Evolutionary conservation across 2,888 invertebrate species (phyloP).

Genomic region (Melanotus villosus): DNA sequence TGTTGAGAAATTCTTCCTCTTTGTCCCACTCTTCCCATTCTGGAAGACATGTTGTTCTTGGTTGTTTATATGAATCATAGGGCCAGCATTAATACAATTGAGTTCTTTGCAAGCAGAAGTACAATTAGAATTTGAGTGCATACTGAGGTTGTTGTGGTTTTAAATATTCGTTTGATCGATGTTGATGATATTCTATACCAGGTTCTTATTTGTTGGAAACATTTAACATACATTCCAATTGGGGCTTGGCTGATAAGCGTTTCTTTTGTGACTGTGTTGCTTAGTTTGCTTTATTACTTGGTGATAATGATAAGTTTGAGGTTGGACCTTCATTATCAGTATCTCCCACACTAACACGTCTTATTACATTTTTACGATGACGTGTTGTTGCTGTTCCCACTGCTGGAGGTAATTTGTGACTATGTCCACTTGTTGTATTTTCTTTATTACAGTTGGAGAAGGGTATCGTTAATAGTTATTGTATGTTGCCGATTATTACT

Average conservation of each 20-base stretch:
- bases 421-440: conserved; percentile 57
- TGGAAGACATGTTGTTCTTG: too few species aligned
- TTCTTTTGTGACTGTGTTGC: conserved; percentile 86
- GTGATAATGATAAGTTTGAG: conserved; percentile 48
- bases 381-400: conserved; percentile 42
- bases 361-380: conserved; percentile 81
- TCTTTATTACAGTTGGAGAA: conserved; percentile 83
- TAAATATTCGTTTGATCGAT: conserved; percentile 63
- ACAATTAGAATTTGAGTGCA: conserved; percentile 59
- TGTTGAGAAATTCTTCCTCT: too few species aligned
- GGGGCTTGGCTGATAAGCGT: conserved; percentile 88
- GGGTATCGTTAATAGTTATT: conserved; percentile 97
- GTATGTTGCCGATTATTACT: conserved; percentile 79
- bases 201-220: conserved; percentile 76
- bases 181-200: conserved; percentile 68
- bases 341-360: conserved; percentile 84
- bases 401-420: conserved; percentile 61
- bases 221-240: conserved; percentile 79
- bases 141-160: conserved; percentile 50
- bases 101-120: conserved; percentile 70
- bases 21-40: too few species aligned
- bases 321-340: conserved; percentile 75
- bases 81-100: conserved; percentile 68
- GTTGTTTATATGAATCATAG: conserved; percentile 60
- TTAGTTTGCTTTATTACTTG: conserved; percentile 68